These are phyloP conservation scores for Myiozetetes cayanensis DNA, from an alignment of 2,113 vertebrate species.

Conservation along the genomic window DNA sequence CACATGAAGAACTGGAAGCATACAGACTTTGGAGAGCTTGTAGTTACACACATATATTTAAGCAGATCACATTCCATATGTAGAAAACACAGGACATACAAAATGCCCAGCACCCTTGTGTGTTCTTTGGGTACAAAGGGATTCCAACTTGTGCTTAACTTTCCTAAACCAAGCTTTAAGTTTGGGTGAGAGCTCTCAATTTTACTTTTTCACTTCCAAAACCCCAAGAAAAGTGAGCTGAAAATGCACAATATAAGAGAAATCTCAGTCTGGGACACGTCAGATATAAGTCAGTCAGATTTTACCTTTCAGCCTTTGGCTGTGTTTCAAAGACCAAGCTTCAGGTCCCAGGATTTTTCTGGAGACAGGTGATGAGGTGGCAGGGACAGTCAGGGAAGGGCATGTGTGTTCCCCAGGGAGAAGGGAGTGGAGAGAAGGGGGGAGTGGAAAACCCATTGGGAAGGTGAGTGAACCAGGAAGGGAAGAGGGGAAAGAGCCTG, in stretches of 20 bases:
- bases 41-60: not conserved
- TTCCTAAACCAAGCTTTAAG: not conserved
- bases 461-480: not conserved
- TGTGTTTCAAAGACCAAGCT: not conserved
- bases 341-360: not conserved
- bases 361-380: not conserved
- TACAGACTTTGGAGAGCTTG: not conserved
- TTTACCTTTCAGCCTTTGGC: not conserved
- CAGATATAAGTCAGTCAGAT: not conserved
- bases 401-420: accelerated
- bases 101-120: not conserved
- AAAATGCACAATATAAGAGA: not conserved
- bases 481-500: not conserved
- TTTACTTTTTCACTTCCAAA: not conserved
- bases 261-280: not conserved
- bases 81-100: not conserved
- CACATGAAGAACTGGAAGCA: not conserved
- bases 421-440: not conserved
- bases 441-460: not conserved
- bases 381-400: not conserved
- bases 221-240: not conserved
- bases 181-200: not conserved
- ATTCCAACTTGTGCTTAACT: not conserved
- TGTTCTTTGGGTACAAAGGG: not conserved
- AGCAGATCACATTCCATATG: accelerated